Percentiles rank a stretch among this genome's conserved stretches.
phyloP scores from a whole-genome alignment of 1,140 invertebrate species.

The Oryctes rhinoceros region DNA sequence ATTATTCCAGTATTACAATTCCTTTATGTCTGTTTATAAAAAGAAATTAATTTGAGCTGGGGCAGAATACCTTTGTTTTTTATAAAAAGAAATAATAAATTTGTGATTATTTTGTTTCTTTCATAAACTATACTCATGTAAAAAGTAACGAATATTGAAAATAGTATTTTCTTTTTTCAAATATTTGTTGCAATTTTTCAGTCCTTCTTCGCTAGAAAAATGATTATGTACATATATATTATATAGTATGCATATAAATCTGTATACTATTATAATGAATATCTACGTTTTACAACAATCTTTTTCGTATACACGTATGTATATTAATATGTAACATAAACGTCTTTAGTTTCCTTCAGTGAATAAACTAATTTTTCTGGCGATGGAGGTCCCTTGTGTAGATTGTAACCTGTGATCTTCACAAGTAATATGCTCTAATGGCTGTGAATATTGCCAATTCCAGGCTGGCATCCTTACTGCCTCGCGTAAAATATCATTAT shows the following conservation, averaged over 20 bases:
- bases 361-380: not conserved
- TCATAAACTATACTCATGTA: constrained; percentile 8
- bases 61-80: too few relatives aligned
- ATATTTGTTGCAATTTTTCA: constrained; percentile 31
- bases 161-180: constrained; percentile 22
- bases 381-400: constrained; percentile 34
- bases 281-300: not conserved
- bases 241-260: not conserved
- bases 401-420: constrained; percentile 44
- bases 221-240: not conserved
- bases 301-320: not conserved
- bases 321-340: too few relatives aligned
- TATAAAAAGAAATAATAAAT: too few relatives aligned
- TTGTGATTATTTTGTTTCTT: too few relatives aligned
- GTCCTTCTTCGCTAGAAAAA: not conserved
- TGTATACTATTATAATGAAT: not conserved
- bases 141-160: constrained; percentile 39
- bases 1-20: constrained; percentile 26
- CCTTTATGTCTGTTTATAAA: constrained; percentile 15
- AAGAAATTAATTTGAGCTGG: not conserved
- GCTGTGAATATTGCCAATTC: constrained; percentile 53
- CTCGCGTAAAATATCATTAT: constrained; percentile 48
- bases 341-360: not conserved
- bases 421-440: constrained; percentile 51
- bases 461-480: constrained; percentile 49